Evolutionary conservation across 2,113 vertebrate genomes (phyloP).

Genomic region (Syrmaticus mikado): DNA sequence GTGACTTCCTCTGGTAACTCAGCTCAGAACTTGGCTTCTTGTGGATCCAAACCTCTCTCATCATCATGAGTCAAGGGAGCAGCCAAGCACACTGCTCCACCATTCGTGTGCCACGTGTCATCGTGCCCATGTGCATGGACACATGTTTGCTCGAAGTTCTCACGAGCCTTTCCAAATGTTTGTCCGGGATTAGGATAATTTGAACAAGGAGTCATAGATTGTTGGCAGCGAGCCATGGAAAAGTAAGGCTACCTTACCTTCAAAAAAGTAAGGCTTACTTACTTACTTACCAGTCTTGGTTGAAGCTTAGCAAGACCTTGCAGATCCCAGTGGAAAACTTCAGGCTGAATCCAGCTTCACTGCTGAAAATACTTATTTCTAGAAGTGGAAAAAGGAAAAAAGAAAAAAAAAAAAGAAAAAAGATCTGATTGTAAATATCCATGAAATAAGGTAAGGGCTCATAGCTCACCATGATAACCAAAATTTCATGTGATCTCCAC

Average conservation of each 20-base stretch:
- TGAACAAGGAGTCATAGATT: not conserved
- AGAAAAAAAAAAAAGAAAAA: not conserved
- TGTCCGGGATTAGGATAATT: not conserved
- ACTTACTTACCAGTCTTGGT: not conserved
- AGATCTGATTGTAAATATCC: not conserved
- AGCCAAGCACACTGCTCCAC: not conserved
- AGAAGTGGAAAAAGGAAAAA: not conserved
- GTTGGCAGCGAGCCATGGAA: not conserved
- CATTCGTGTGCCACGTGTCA: not conserved
- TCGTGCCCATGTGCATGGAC: not conserved
- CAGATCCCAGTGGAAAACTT: not conserved
- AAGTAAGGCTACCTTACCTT: not conserved
- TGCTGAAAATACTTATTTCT: not conserved
- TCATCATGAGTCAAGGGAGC: not conserved
- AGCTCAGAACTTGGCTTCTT: not conserved
- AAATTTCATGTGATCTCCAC: not conserved
- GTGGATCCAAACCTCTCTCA: not conserved
- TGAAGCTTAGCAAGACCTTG: not conserved
- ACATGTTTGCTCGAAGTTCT: not conserved
- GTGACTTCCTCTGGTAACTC: conserved; percentile 5
- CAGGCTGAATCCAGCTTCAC: not conserved
- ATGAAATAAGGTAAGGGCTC: not conserved
- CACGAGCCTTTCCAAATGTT: conserved; percentile 6
- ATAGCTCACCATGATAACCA: not conserved
- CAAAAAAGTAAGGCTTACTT: not conserved